Conservation (phyloP, 2,113 vertebrate species). For the Hippocampus zosterae region DNA sequence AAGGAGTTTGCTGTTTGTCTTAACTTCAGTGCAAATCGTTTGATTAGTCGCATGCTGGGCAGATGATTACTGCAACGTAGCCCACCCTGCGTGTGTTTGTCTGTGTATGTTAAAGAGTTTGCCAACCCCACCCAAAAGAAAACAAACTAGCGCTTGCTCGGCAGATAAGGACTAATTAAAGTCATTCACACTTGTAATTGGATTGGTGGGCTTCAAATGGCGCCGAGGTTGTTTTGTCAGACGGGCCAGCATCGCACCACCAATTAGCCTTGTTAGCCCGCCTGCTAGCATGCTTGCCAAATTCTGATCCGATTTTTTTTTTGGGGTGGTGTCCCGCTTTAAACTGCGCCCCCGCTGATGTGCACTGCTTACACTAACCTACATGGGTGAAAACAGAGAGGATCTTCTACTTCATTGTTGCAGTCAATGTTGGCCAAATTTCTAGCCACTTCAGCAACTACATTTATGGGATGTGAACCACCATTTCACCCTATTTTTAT, state of each 20-base stretch:
- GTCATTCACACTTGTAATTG: slow-evolving; percentile 59
- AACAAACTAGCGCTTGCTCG: slow-evolving; percentile 30
- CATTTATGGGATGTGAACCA: no score
- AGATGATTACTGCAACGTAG: slow-evolving; percentile 71
- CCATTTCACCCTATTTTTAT: no score
- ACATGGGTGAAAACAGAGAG: no score
- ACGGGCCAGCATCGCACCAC: slow-evolving; percentile 21
- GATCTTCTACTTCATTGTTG: no score
- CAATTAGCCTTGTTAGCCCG: slow-evolving; percentile 36
- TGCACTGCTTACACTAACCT: no score
- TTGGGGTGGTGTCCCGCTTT: no score
- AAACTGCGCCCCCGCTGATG: no score
- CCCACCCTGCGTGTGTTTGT: slow-evolving; percentile 17
- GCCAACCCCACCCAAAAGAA: slow-evolving; percentile 35
- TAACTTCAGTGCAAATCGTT: slow-evolving; percentile 77
- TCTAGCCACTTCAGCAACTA: no score
- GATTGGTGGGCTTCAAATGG: slow-evolving; percentile 47
- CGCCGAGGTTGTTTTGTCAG: slow-evolving; percentile 40
- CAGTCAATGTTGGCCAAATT: no score
- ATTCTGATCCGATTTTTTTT: no score
- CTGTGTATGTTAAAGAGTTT: slow-evolving; percentile 40
- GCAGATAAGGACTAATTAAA: slow-evolving; percentile 59
- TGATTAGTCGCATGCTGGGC: slow-evolving; percentile 79
- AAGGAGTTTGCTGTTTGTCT: slow-evolving; percentile 74
- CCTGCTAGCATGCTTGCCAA: slow-evolving; percentile 24